These are phyloP conservation scores for Bubo blakistoni DNA, from an alignment of 2,113 vertebrate genomes.

Conservation along the genomic window DNA sequence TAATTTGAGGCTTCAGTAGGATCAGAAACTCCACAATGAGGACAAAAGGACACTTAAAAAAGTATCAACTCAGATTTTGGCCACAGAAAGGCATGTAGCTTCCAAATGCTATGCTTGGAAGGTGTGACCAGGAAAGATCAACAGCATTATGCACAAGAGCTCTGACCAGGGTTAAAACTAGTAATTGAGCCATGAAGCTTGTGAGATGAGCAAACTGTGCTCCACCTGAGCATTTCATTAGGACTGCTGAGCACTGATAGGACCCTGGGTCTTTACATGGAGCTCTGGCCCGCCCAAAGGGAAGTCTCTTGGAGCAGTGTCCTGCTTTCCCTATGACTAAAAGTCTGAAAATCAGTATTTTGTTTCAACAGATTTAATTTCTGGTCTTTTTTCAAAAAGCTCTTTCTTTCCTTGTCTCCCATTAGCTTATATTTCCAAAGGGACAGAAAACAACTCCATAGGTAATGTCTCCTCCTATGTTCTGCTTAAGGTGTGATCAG, in stretches of 20 bases:
- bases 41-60: not conserved
- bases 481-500: not conserved
- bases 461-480: not conserved
- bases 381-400: not conserved
- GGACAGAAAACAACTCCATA: not conserved
- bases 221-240: not conserved
- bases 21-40: not conserved
- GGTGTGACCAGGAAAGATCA: not conserved
- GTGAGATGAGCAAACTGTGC: not conserved
- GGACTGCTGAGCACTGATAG: not conserved
- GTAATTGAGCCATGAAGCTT: not conserved
- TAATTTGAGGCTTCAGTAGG: not conserved
- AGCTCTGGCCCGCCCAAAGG: not conserved
- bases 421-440: not conserved
- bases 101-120: not conserved
- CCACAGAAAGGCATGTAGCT: not conserved
- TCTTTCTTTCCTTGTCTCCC: not conserved
- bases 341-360: not conserved
- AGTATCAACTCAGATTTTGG: not conserved
- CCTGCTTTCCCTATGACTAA: not conserved
- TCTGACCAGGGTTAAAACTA: not conserved
- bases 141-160: not conserved
- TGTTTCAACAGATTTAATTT: not conserved
- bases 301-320: not conserved
- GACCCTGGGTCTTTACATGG: not conserved